Base-by-base conservation (phyloP, 2,113 vertebrate species). In the Hemicordylus capensis region DNA sequence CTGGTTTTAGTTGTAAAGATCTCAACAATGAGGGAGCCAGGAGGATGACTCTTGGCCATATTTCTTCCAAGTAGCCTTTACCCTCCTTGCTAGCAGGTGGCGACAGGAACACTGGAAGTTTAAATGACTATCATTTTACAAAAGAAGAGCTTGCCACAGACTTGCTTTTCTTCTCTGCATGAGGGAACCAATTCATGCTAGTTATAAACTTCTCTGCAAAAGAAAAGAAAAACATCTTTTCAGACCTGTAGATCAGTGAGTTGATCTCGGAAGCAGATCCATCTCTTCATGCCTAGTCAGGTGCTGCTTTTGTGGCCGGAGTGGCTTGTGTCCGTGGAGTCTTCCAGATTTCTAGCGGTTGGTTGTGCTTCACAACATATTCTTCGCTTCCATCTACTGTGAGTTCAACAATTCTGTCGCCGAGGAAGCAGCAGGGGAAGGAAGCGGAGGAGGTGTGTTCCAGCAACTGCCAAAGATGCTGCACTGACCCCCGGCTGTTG, bases 31-130 rank as follows among this genome's bases (percentile, higher is more conserved):
- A 44, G n/a, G 76, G 59, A 90, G 28, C 31, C 1, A n/a, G 59
- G 75, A 64, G 28, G 11, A 85, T 81, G 88, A 37, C 59, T 77
- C 48, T 88, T 39, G 58, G 37, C 84, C 77, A 51, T 42, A 26
- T 1, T 86, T 69, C 74, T 88, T 69, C 78, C 69, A 89, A 73
- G 88, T 90, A 82, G 67, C 87, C 22, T 34, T 46, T 89, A n/a
- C n/a, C n/a, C 77, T 95, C 58, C 69, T 91, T 87, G 85, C 90
- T 93, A 86, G 93, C 86, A 93, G 93, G 82, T 87, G 91, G 93
- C 93, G 93, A 90, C 94, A 94, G 94, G 88, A 90, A 3, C 86
- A 51, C 81, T 89, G 90, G 59, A 26, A 79, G 34, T 59, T 76
- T 46, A 89, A 80, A 26, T 63, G 4, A 8, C 0, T n/a, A 9